These are phyloP conservation scores for Mareca penelope DNA, from an alignment of 2,797 vertebrate species.

Conservation along the genomic window DNA sequence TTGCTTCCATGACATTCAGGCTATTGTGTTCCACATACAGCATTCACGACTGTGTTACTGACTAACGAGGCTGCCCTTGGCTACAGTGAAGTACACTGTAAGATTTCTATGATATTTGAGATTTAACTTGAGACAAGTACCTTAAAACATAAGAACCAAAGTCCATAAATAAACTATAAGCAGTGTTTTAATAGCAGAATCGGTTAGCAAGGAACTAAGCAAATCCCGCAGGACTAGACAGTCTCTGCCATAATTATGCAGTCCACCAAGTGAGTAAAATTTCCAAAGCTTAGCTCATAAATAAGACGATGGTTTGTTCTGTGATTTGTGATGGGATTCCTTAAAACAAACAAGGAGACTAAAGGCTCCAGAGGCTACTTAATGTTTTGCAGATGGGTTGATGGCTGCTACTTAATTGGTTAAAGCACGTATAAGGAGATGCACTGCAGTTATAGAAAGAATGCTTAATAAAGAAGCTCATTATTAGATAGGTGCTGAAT, in stretches of 20 bases:
- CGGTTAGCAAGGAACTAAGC: neutral
- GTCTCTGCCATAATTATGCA: neutral
- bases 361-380: constrained; percentile 5
- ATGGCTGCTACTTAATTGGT: neutral
- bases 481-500: neutral
- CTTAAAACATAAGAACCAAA: neutral
- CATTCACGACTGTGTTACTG: neutral
- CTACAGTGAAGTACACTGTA: neutral
- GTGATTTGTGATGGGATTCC: neutral
- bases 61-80: neutral
- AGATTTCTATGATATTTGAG: neutral
- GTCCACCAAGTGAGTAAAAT: neutral
- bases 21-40: neutral
- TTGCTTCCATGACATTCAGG: neutral
- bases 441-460: neutral
- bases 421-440: neutral
- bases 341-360: constrained; percentile 28
- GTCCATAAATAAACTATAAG: neutral
- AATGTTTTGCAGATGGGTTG: constrained; percentile 23
- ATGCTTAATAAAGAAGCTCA: neutral
- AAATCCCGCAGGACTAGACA: neutral
- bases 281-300: neutral
- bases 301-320: constrained; percentile 12
- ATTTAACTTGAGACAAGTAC: constrained; percentile 2
- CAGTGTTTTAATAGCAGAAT: neutral